phyloP scores from a whole-genome alignment of 2,888 invertebrate species.

The Linyphia triangularis region DNA sequence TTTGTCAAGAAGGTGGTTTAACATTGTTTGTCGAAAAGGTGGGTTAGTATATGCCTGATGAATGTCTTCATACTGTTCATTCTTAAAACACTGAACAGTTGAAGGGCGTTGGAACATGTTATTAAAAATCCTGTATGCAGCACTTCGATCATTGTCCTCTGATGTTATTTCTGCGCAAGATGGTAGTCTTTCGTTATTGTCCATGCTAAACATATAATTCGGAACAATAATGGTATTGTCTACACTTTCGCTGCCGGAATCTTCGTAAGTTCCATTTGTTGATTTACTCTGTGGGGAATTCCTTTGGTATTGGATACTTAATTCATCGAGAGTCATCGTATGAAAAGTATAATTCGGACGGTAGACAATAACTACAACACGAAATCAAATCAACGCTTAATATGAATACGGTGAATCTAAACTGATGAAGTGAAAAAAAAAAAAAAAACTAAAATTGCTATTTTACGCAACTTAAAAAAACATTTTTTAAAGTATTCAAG shows the following conservation, averaged over 20 bases:
- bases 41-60: background rate
- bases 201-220: slow-evolving; percentile 30
- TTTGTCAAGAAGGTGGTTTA: slow-evolving; percentile 15
- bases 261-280: slow-evolving; percentile 27
- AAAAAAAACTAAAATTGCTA: too few relatives aligned
- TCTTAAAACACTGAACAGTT: slow-evolving; percentile 21
- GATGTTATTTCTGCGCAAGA: slow-evolving; percentile 51
- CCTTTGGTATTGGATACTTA: slow-evolving; percentile 15
- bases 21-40: slow-evolving; percentile 19
- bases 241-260: slow-evolving; percentile 9
- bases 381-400: too few relatives aligned
- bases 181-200: slow-evolving; percentile 33
- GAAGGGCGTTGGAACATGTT: slow-evolving; percentile 40
- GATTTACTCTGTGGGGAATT: slow-evolving; percentile 15
- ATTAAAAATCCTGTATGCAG: slow-evolving; percentile 37
- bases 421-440: too few relatives aligned
- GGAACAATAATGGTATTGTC: slow-evolving; percentile 7
- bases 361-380: too few relatives aligned
- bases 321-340: slow-evolving; percentile 52
- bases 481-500: too few relatives aligned
- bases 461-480: too few relatives aligned
- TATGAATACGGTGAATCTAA: too few relatives aligned
- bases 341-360: too few relatives aligned
- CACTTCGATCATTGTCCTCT: slow-evolving; percentile 16
- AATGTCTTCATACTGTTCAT: slow-evolving; percentile 4